Evolutionary conservation across 2,888 invertebrate genomes (phyloP), one percentile per base, ranked within the genome.

Genomic region (Drosophila mimica): DNA sequence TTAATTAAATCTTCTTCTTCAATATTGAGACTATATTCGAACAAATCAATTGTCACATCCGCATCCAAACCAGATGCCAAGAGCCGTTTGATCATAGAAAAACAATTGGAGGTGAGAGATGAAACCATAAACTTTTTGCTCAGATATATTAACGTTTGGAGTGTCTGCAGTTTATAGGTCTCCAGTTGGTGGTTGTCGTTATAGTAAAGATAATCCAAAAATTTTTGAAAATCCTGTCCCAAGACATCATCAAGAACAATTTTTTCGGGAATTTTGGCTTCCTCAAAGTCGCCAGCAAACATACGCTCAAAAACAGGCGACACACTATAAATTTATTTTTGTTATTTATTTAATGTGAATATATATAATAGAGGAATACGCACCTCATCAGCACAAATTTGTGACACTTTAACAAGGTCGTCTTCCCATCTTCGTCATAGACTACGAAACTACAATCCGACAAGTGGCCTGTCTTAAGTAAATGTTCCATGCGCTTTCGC

Each of bases 251-350:
- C 76, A 5, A 82, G 62, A 4, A 82, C 75, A 59, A 82, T 82
- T 33, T 82, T 82, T 0, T 82, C 73, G 9, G 83, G 54, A 7
- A 30, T 36, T 3, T 46, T 75, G 1, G 67, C 54, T 58, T 82
- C 82, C 20, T 78, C 70, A n/a, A 83, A 82, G 8, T 76, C 66
- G 17, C 82, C 82, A 1, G 78, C 67, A 49, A 82, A 82, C 82
- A 82, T 82, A 30, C 82, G 82, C 28, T 83, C 82, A 46, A 82
- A 82, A 2, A 82, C 82, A 9, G 82, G 82, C 0, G 82, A 82
- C 2, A 58, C 69, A 49, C 78, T 79, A 15, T 1, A 20, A 34
- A 34, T 36, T 20, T 38, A 28, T n/a, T 28, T 20, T 9, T 31
- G 13, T 34, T n/a, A n/a, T 2, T 15, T 30, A 9, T 52, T 4